These are phyloP conservation scores for Okamejei kenojei DNA, from an alignment of 2,797 vertebrate genomes.

Conservation along the genomic window DNA sequence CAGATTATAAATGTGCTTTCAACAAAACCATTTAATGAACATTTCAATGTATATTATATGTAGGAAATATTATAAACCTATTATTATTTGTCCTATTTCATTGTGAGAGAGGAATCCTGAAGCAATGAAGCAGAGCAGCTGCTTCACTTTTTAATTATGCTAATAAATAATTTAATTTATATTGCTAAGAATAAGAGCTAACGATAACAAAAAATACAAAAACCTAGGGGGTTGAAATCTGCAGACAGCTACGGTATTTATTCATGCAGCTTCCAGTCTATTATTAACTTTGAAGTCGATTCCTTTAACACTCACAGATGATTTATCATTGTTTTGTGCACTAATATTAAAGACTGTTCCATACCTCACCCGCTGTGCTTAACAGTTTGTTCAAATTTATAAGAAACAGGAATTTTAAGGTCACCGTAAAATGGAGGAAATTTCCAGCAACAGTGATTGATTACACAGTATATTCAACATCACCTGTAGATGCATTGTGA, in stretches of 20 bases:
- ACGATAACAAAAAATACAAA: slow-evolving; percentile 2
- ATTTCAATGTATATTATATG: neutral
- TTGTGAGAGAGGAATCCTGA: neutral
- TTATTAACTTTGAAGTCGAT: slow-evolving; percentile 30
- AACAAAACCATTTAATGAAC: neutral
- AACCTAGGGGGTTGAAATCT: slow-evolving; percentile 21
- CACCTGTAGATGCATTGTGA: neutral
- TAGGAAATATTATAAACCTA: neutral
- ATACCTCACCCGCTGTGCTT: neutral
- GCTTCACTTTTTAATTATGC: slow-evolving; percentile 18
- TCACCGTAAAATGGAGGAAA: slow-evolving; percentile 23
- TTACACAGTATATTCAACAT: slow-evolving; percentile 1
- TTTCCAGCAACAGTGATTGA: neutral
- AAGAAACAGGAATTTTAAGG: slow-evolving; percentile 7
- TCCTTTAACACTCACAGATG: slow-evolving; percentile 30
- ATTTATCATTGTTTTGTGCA: slow-evolving; percentile 26
- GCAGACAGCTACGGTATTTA: slow-evolving; percentile 7
- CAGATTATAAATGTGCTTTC: neutral
- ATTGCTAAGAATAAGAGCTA: slow-evolving; percentile 1
- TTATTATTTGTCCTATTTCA: slow-evolving; percentile 6
- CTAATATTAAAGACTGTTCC: slow-evolving; percentile 32
- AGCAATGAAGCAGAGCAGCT: neutral
- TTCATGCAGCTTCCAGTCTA: slow-evolving; percentile 29
- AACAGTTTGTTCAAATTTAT: slow-evolving; percentile 18
- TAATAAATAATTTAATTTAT: slow-evolving; percentile 25